Evolutionary conservation across 2,113 vertebrate species (phyloP).

Genomic region (Zosterops borbonicus): DNA sequence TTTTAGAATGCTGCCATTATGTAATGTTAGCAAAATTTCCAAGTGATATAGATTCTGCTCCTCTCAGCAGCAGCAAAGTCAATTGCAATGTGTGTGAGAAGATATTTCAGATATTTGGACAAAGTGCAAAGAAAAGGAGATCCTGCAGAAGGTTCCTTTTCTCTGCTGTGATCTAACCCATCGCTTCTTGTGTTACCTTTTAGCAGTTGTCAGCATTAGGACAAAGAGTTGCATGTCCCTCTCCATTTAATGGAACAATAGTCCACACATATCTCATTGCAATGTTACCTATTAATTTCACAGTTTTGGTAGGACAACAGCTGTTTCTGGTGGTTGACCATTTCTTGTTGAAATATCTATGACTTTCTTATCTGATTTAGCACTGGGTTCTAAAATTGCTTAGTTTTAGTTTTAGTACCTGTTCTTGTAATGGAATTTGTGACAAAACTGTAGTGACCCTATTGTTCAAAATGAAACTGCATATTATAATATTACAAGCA

Average conservation of each 20-base stretch:
- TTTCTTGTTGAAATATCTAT: neutral
- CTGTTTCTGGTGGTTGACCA: neutral
- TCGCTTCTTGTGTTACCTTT: rapidly evolving
- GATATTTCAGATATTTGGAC: neutral
- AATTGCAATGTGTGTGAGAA: neutral
- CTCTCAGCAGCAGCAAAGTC: neutral
- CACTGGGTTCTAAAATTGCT: neutral
- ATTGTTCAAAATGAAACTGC: neutral
- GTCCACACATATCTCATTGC: neutral
- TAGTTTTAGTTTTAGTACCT: neutral
- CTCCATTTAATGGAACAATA: neutral
- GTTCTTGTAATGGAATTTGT: neutral
- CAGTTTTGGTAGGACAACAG: neutral
- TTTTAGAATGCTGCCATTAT: neutral
- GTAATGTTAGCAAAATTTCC: neutral
- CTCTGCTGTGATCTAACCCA: neutral
- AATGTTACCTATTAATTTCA: neutral
- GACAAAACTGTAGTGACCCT: neutral
- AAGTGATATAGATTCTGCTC: neutral
- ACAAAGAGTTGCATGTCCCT: neutral
- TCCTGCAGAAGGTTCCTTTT: neutral
- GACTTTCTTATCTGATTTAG: neutral
- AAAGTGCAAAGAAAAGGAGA: neutral
- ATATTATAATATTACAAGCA: neutral
- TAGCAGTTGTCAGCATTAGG: neutral